Evolutionary conservation across 2,888 invertebrate genomes (phyloP), one percentile per base, ranked within the genome.

Genomic region (Cataglyphis rosenhaueri): DNA sequence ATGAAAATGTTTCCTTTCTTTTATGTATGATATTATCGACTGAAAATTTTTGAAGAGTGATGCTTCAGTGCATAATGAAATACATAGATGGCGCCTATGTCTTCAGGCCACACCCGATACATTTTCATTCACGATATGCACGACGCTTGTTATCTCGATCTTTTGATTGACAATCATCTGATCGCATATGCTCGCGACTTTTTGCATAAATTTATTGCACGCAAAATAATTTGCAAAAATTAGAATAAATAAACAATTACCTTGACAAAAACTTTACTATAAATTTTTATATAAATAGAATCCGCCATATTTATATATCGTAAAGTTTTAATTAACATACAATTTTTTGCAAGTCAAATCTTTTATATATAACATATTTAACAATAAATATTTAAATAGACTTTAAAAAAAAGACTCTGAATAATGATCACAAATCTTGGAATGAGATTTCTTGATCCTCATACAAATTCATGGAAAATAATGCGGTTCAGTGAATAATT

Each of bases 41-140:
- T 61, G 71, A 12, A 71, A 70, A 21, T 35, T 59, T 57, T 29
- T 66, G n/a, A 41, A 55, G 73, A 41, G 0, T 10, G 25, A 61
- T 71, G 0, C n/a, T 59, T 29, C 61, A 66, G 73, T 89, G 61
- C 62, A 18, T 8, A 15, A 32, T 18, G 15, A 25, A n/a, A 10
- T 25, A 32, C 9, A 35, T 8, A 88, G 94, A 92, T 93, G 94
- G 93, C 94, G 93, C 87, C 91, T 84, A 82, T 74, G 82, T 88
- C 91, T 90, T 87, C 74, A 89, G 88, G 93, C 92, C 93, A 93
- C 93, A 92, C 92, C 92, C 93, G 92, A 92, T 92, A 89, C 90
- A 88, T 90, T 83, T 88, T 89, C 89, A 82, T 87, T 83, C 59
- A 74, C 44, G n/a, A 48, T 59, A 78, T 82, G 44, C 41, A 68